Percentiles rank a stretch among this genome's conserved stretches.
phyloP scores from a whole-genome alignment of 1,140 invertebrate species.

The Neodiprion fabricii region DNA sequence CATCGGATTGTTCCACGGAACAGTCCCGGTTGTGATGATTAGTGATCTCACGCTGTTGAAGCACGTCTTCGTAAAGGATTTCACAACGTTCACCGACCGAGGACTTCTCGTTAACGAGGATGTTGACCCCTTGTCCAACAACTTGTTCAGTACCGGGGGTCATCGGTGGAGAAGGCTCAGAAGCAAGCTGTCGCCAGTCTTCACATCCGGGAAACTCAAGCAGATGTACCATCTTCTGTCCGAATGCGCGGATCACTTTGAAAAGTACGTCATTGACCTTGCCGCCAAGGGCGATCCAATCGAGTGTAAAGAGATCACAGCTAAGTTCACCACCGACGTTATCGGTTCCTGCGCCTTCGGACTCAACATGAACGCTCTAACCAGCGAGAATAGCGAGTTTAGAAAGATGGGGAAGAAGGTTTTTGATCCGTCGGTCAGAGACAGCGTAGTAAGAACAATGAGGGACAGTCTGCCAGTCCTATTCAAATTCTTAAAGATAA shows the following conservation, averaged over 20 bases:
- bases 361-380: constrained; percentile 59
- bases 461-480: constrained; percentile 26
- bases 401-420: constrained; percentile 44
- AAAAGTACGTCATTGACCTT: constrained; percentile 43
- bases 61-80: constrained; percentile 67
- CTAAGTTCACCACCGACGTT: constrained; percentile 61
- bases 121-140: constrained; percentile 54
- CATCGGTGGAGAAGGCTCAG: constrained; percentile 38
- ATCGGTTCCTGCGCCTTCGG: constrained; percentile 66
- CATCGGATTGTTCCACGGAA: constrained; percentile 46
- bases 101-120: constrained; percentile 56
- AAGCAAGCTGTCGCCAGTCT: constrained; percentile 22
- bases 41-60: constrained; percentile 68
- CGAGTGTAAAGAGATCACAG: constrained; percentile 59
- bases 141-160: constrained; percentile 33
- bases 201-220: constrained; percentile 32
- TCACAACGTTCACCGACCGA: constrained; percentile 61
- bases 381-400: constrained; percentile 58
- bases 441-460: constrained; percentile 10
- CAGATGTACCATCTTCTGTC: constrained; percentile 44
- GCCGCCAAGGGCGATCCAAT: constrained; percentile 45
- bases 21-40: constrained; percentile 58
- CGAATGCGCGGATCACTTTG: constrained; percentile 53
- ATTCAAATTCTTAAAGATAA: constrained; percentile 20
- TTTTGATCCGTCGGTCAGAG: constrained; percentile 16